phyloP scores from a whole-genome alignment of 2,113 vertebrate species.

The Tiliqua scincoides region DNA sequence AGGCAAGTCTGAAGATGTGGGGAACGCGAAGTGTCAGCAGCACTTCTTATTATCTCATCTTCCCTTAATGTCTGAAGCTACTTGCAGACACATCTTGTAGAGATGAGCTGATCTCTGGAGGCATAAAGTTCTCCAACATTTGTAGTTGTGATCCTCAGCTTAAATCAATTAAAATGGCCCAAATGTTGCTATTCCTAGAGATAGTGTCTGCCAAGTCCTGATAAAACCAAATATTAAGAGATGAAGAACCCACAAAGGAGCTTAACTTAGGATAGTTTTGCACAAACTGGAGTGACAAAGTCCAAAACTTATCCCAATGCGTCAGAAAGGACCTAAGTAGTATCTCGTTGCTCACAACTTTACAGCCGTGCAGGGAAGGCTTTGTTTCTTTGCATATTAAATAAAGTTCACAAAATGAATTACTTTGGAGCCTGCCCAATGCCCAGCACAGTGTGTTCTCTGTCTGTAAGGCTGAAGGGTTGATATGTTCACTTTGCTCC shows the following conservation, averaged over 20 bases:
- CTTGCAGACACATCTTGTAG: background rate
- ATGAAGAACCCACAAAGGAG: background rate
- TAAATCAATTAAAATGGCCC: background rate
- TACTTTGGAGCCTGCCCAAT: conserved; percentile 21
- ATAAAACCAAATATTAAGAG: background rate
- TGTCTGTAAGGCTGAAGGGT: conserved; percentile 22
- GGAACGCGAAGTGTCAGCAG: background rate
- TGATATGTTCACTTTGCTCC: conserved; percentile 47
- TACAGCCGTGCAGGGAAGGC: background rate
- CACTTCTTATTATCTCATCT: background rate
- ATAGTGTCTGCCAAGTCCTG: background rate
- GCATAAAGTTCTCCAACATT: background rate
- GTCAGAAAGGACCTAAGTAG: background rate
- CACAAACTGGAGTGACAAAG: background rate
- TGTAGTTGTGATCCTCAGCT: background rate
- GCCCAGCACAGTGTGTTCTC: conserved; percentile 48
- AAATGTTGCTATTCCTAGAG: background rate
- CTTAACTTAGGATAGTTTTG: background rate
- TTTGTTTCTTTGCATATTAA: conserved; percentile 27
- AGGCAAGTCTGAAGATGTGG: background rate
- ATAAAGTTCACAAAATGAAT: conserved; percentile 30
- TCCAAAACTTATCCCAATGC: background rate
- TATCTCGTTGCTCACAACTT: background rate
- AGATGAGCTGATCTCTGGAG: background rate
- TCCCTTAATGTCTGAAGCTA: background rate